Conservation (phyloP, 2,797 vertebrate genomes). For the Tolypeutes matacus region DNA sequence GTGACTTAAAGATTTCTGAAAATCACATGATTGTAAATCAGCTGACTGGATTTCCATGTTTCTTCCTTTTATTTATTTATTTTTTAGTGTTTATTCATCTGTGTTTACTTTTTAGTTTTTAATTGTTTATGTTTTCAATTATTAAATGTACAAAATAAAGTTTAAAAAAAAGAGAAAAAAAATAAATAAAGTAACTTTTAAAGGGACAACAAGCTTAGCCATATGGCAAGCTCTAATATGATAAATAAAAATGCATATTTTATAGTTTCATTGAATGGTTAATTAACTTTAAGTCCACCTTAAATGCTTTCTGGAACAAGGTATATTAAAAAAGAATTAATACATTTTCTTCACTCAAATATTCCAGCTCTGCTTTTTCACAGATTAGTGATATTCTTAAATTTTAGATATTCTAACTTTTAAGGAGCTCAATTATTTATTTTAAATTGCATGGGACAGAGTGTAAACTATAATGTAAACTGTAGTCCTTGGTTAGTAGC, state of each 20-base stretch:
- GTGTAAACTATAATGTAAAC: too few species aligned
- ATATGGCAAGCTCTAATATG: conserved; percentile 2
- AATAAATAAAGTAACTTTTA: conserved; percentile 4
- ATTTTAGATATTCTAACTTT: background rate
- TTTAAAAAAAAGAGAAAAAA: too few species aligned
- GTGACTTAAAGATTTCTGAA: background rate
- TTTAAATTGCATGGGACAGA: too few species aligned
- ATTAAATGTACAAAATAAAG: too few species aligned
- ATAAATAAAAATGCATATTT: background rate
- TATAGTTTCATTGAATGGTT: background rate
- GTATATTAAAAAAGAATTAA: background rate
- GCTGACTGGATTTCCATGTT: background rate
- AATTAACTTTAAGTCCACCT: background rate
- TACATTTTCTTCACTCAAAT: background rate
- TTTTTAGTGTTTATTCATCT: background rate
- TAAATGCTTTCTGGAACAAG: background rate
- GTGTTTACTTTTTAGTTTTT: too few species aligned
- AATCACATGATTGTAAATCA: background rate
- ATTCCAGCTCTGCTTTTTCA: background rate
- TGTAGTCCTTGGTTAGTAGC: too few species aligned
- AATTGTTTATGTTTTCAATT: too few species aligned
- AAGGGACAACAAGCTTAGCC: background rate
- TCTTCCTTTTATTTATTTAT: background rate
- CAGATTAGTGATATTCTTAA: conserved; percentile 21
- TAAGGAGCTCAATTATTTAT: background rate